Base-by-base conservation (phyloP, 2,797 vertebrate species). In the Lutjanus campechanus region DNA sequence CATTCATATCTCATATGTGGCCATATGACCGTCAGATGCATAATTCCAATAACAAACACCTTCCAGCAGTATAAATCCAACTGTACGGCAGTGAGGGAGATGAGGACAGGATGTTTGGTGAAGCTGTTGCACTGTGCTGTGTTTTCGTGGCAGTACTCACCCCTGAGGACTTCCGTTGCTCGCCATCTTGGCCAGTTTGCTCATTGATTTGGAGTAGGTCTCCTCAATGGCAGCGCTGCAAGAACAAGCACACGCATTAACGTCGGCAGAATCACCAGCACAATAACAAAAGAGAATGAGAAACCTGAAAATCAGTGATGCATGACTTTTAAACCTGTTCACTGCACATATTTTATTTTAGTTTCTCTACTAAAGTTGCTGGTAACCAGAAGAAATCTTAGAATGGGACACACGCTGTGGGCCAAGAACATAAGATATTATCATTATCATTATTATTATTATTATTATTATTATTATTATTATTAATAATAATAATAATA, bases 131-230 rank as follows among this genome's bases (percentile, higher is more conserved):
- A 0, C 16, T 7, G 61, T 58, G 8, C 29, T 25, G 43, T 58
- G n/a, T 82, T 64, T 3, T 0, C 19, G 47, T 19, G 43, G 8
- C 1, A 0, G 7, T 3, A 80, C 96, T 95, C 85, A 99, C 98
- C 98, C 98, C 81, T 96, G 91, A 7, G 97, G 96, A 64, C 97
- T 98, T 74, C 97, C 96, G 2, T 97, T 98, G 76, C 96, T 96
- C 7, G 97, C 98, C 83, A 98, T 96, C 93, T 98, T 99, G 3
- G 97, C 96, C 49, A 99, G 95, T 91, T 99, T 99, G 63, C 93
- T 96, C 98, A 99, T 98, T 0, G 98, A 97, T 88, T 99, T 99
- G 43, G 98, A 97, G 70, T 99, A 99, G 12, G 96, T 96, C 92
- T 99, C 98, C 86, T 99, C 98, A 1, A 99, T 91, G 60, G 97